These are phyloP conservation scores for Pseudochirops corinnae DNA, from an alignment of 2,797 vertebrate genomes.

Conservation along the genomic window DNA sequence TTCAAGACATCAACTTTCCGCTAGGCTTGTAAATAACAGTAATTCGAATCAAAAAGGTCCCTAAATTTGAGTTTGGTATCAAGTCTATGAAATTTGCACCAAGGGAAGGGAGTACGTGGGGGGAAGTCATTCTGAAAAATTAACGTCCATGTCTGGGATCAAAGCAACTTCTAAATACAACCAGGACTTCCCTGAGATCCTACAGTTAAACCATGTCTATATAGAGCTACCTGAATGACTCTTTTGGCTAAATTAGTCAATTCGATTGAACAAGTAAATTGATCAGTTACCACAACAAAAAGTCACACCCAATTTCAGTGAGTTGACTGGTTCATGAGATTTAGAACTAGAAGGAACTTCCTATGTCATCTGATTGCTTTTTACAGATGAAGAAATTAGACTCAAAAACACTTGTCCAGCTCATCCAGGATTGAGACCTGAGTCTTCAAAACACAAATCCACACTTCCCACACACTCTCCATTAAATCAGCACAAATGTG, in stretches of 20 bases:
- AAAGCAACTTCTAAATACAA: neutral
- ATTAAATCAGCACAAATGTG: neutral
- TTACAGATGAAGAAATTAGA: neutral
- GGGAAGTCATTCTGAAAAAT: neutral
- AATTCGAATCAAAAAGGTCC: neutral
- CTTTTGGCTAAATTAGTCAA: constrained; percentile 26
- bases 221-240: neutral
- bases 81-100: constrained; percentile 14
- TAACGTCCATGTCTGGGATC: neutral
- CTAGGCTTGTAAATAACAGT: constrained; percentile 13
- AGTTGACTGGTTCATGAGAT: neutral
- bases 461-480: neutral
- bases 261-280: neutral
- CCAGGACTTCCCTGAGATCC: neutral
- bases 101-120: neutral
- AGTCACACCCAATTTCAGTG: neutral
- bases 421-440: neutral
- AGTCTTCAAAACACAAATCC: neutral
- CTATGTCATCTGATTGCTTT: neutral
- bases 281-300: neutral
- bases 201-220: neutral
- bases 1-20: constrained; percentile 49
- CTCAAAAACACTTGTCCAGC: neutral
- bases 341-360: neutral
- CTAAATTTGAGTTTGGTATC: constrained; percentile 27